Base-by-base conservation (phyloP, 53 echinoderm and acorn worm species). In the Crossaster papposus region DNA sequence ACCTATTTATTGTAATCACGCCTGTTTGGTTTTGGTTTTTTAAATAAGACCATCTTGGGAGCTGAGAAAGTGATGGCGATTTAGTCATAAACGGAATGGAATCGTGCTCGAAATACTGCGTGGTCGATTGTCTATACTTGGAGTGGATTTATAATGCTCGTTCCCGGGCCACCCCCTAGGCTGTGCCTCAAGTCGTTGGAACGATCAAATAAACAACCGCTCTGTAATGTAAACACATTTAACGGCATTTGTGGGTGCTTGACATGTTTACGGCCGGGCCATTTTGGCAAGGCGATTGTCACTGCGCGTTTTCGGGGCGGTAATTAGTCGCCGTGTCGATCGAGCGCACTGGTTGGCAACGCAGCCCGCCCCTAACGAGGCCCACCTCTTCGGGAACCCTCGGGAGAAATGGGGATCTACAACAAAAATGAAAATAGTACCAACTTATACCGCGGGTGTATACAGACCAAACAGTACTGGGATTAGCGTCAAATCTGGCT, bases 141-240 rank as follows among this genome's bases (percentile, higher is more conserved):
- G 58, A 44, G 20, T 31, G 26, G 51, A 78, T 78, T 78, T 78
- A 78, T 78, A n/a, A n/a, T n/a, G n/a, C 51, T 13, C 3, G 44
- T 50, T 51, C 24, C 78, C 1, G 78, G 78, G 78, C 78, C 78
- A 78, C 78, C 78, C 70, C 51, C 26, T 51, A 24, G n/a, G 78
- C 78, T 7, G 51, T 51, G 50, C 50, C 52, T 11, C 54, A 12
- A 54, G 53, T 51, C 74, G 29, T 73, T 51, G 76, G 23, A 34
- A 62, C 77, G 87, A 87, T 87, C 87, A 77, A 87, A 75, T 87
- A 87, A 87, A 87, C 87, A 87, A 87, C 22, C 14, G 10, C 76
- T 38, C 87, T 10, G 26, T 85, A 87, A 76, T 87, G 62, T 87
- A 87, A 87, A 87, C 87, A 87, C 55, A 87, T 87, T 87, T 87